Conservation (phyloP, 1,140 invertebrate genomes). For the Danaus plexippus region DNA sequence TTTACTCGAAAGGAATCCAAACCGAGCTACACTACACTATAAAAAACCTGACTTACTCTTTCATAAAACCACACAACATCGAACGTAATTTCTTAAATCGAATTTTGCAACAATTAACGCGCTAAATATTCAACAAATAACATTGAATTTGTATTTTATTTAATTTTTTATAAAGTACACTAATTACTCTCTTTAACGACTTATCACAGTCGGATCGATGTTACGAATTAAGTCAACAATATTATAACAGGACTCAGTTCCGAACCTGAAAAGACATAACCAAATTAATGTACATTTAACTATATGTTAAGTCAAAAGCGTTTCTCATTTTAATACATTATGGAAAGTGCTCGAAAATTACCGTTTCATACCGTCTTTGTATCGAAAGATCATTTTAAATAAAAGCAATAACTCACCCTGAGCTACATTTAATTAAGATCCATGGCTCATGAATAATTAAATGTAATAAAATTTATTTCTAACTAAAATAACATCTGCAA, state of each 20-base stretch:
- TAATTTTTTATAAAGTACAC: constrained; percentile 18
- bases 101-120: constrained; percentile 54
- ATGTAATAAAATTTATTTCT: too few relatives aligned
- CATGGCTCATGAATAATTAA: too few relatives aligned
- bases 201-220: constrained; percentile 62
- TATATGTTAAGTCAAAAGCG: too few relatives aligned
- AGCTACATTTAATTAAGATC: too few relatives aligned
- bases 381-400: too few relatives aligned
- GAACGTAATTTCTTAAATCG: constrained; percentile 1
- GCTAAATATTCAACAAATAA: constrained; percentile 36
- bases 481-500: too few relatives aligned
- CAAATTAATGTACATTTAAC: not conserved
- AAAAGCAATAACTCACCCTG: too few relatives aligned
- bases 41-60: constrained; percentile 43
- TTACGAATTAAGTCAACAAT: constrained; percentile 8
- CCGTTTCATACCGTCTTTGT: too few relatives aligned
- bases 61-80: constrained; percentile 37
- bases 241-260: constrained; percentile 10
- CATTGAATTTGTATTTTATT: constrained; percentile 8
- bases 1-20: constrained; percentile 25
- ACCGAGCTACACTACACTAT: not conserved
- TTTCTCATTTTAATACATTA: too few relatives aligned
- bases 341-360: too few relatives aligned
- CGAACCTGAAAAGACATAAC: constrained; percentile 20
- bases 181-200: constrained; percentile 31